Evolutionary conservation across 1,140 invertebrate species (phyloP).

Genomic region (Oppia nitens): DNA sequence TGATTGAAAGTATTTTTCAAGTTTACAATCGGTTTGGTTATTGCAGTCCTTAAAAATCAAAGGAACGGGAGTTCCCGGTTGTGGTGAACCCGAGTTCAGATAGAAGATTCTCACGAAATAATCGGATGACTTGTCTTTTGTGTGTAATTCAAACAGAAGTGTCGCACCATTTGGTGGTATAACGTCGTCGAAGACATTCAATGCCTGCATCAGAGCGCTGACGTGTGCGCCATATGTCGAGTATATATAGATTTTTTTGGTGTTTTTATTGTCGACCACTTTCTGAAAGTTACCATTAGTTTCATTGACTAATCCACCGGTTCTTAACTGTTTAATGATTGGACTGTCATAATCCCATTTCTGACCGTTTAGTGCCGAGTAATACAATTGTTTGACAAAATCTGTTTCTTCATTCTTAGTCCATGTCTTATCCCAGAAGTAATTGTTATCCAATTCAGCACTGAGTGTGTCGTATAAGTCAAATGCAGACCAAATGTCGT

Average conservation of each 20-base stretch:
- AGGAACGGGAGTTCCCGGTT: too few species aligned
- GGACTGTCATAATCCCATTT: neutral
- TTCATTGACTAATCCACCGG: slow-evolving; percentile 2
- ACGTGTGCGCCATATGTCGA: neutral
- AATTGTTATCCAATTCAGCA: slow-evolving; percentile 10
- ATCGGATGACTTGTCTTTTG: too few species aligned
- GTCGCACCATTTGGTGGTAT: too few species aligned
- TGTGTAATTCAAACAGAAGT: too few species aligned
- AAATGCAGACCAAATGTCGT: neutral
- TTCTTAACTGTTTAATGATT: slow-evolving; percentile 3
- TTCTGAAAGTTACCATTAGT: neutral
- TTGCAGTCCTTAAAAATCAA: too few species aligned
- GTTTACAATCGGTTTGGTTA: too few species aligned
- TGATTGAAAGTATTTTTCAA: too few species aligned
- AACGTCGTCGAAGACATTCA: neutral
- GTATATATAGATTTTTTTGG: neutral
- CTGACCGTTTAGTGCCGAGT: neutral
- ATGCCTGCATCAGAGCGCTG: neutral
- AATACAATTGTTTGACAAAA: neutral
- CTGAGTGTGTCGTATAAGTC: neutral
- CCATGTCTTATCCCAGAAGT: slow-evolving; percentile 6
- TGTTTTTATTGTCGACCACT: neutral
- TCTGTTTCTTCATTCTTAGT: neutral
- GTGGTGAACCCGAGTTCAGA: too few species aligned
- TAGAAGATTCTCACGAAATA: too few species aligned